Conservation (phyloP, 2,888 invertebrate species). For the Drosophila infuscata region DNA sequence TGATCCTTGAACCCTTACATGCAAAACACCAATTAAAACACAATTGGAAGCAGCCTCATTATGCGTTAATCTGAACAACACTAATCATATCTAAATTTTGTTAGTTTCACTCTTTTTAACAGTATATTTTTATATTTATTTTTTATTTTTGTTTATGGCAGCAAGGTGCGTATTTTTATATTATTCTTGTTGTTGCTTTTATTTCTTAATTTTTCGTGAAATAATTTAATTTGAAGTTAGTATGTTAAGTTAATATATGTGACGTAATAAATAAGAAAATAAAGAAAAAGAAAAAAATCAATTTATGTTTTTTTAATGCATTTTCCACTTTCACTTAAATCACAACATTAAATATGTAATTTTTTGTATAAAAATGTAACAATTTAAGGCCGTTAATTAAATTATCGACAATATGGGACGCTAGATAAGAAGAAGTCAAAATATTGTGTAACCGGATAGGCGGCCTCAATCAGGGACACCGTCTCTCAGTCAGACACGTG, state of each 20-base stretch:
- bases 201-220: background rate
- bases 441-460: conserved; percentile 82
- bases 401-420: conserved; percentile 47
- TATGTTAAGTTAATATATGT: too few relatives aligned
- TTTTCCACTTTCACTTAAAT: background rate
- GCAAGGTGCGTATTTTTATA: background rate
- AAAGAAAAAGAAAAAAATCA: background rate
- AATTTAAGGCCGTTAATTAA: conserved; percentile 69
- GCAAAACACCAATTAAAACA: background rate
- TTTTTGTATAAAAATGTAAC: background rate
- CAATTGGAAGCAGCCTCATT: background rate
- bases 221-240: background rate
- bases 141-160: background rate
- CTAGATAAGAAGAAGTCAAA: conserved; percentile 77
- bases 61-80: background rate
- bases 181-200: background rate
- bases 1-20: background rate
- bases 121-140: background rate
- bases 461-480: conserved; percentile 58
- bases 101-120: background rate
- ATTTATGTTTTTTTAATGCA: background rate
- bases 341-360: background rate
- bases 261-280: background rate
- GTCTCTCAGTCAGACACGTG: conserved; percentile 58
- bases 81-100: background rate